A percentile compares a stretch with the other conserved stretches of the same genome.
Evolutionary conservation across 2,888 invertebrate genomes (phyloP).

Genomic region (Onchidella celtica): DNA sequence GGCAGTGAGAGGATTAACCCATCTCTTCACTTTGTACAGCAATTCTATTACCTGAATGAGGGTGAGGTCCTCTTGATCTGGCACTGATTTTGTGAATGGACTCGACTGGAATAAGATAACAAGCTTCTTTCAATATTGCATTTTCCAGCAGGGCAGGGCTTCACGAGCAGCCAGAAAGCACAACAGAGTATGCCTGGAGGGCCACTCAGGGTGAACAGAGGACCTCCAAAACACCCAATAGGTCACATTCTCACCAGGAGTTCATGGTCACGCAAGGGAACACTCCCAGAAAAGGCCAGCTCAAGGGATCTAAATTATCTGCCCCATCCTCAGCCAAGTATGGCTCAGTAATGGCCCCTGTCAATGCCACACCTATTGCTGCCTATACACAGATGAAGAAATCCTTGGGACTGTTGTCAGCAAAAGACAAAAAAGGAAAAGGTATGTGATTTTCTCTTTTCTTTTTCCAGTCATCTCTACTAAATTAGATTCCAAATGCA

Average conservation of each 20-base stretch:
- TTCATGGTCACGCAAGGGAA: constrained; percentile 12
- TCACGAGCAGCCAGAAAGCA: no score
- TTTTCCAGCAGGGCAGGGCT: no score
- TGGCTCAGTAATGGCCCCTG: constrained; percentile 59
- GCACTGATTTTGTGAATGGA: no score
- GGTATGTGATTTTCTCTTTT: not conserved
- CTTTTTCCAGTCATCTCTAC: not conserved
- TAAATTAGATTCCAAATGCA: not conserved
- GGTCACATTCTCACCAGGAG: not conserved
- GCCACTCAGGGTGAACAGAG: not conserved
- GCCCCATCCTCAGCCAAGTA: constrained; percentile 58
- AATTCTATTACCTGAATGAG: no score
- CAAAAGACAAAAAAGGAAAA: constrained; percentile 22
- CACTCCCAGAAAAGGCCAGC: constrained; percentile 9
- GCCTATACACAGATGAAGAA: constrained; percentile 74
- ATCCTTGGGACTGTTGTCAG: constrained; percentile 51
- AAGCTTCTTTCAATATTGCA: no score
- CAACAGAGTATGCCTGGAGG: constrained; percentile 18
- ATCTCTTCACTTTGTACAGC: no score
- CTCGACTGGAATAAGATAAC: no score
- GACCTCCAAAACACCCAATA: not conserved
- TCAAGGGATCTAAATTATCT: constrained; percentile 44
- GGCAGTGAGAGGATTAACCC: no score
- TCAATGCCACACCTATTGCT: constrained; percentile 68
- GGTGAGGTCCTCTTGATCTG: no score